Percentiles rank a stretch among this genome's conserved stretches.
Evolutionary conservation across 2,113 vertebrate species (phyloP).

Genomic region (Heloderma charlesbogerti): DNA sequence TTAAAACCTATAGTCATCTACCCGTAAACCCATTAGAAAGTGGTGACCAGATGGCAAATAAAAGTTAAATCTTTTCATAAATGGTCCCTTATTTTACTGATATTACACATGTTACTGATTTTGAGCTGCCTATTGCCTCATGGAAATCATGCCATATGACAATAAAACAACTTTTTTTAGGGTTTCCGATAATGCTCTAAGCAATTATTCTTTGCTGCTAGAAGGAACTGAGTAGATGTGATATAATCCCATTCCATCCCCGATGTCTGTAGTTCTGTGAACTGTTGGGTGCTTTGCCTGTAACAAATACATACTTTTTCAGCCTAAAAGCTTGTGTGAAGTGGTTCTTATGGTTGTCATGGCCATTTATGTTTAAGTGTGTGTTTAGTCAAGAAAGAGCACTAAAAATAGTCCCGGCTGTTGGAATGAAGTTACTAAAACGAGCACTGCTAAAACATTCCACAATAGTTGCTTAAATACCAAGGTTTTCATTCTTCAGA

Average conservation of each 20-base stretch:
- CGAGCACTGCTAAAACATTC: background rate
- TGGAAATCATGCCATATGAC: conserved; percentile 35
- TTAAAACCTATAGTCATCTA: conserved; percentile 18
- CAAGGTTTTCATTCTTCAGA: conserved; percentile 46
- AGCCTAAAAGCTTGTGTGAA: background rate
- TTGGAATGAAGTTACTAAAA: conserved; percentile 41
- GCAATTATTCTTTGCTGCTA: background rate
- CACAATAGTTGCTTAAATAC: conserved; percentile 38
- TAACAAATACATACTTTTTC: conserved; percentile 13
- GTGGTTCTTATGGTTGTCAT: conserved; percentile 15
- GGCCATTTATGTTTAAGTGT: conserved; percentile 5
- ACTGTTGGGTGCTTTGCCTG: conserved; percentile 15
- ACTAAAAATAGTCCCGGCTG: conserved; percentile 30
- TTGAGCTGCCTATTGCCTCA: conserved; percentile 20
- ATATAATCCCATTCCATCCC: background rate
- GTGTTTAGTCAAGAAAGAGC: conserved; percentile 15
- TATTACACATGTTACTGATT: background rate
- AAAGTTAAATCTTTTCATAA: conserved; percentile 8
- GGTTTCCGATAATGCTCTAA: conserved; percentile 11
- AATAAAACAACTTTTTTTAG: background rate
- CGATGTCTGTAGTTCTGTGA: background rate
- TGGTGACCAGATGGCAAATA: conserved; percentile 33
- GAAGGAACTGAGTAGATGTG: conserved; percentile 13
- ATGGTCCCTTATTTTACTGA: conserved; percentile 38
- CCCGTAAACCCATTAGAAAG: conserved; percentile 28